These are phyloP conservation scores for Alentia gelatinosa DNA, from an alignment of 2,888 invertebrate genomes.

Conservation along the genomic window DNA sequence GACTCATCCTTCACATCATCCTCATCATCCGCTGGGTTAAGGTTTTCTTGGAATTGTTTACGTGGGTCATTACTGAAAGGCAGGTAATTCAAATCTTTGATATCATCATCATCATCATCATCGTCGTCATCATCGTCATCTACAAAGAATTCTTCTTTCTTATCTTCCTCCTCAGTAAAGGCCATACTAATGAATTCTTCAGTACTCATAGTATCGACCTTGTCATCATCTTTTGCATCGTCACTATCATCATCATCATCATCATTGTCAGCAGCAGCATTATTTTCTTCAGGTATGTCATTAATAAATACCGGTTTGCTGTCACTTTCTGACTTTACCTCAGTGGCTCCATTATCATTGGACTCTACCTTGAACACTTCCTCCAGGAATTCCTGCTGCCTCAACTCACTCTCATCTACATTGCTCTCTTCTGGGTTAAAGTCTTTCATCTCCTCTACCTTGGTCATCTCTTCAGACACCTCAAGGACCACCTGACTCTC, in stretches of 20 bases:
- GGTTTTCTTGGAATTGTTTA: neutral
- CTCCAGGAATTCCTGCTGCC: neutral
- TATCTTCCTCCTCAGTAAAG: conserved; percentile 65
- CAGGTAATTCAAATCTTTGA: neutral
- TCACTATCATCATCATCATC: conserved; percentile 33
- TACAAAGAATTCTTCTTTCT: conserved; percentile 67
- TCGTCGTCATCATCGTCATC: conserved; percentile 71
- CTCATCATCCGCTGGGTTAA: neutral
- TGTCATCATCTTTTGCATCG: conserved; percentile 51
- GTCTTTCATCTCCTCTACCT: neutral
- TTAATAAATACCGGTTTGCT: neutral
- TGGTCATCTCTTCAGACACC: neutral
- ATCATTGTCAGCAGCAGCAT: conserved; percentile 38
- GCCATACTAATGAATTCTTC: conserved; percentile 43
- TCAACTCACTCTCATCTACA: neutral
- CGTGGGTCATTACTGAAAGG: conserved; percentile 35
- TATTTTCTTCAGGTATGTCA: neutral
- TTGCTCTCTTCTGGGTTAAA: neutral
- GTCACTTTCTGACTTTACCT: neutral
- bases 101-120: conserved; percentile 68
- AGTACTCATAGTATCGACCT: neutral
- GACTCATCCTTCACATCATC: conserved; percentile 11
- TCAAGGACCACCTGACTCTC: neutral
- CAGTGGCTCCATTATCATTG: neutral
- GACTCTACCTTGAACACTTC: neutral